A percentile compares a stretch with the other conserved stretches of the same genome.
These are phyloP conservation scores for Chauna torquata DNA, from an alignment of 2,113 vertebrate species.

Conservation along the genomic window DNA sequence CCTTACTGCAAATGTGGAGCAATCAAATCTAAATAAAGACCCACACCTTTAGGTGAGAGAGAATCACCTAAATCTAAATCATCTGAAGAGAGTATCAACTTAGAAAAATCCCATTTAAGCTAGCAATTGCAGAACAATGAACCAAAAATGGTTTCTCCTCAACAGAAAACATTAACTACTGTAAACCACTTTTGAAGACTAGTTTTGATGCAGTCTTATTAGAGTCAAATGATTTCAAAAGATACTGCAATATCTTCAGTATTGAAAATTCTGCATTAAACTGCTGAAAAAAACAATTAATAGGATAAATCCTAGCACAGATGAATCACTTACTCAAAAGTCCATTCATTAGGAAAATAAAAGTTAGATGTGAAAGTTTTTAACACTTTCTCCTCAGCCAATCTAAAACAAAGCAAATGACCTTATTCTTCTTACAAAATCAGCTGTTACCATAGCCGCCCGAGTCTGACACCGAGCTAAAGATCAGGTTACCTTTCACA, in stretches of 20 bases:
- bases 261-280: not conserved
- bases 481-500: not conserved
- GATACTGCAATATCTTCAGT: not conserved
- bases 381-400: not conserved
- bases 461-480: not conserved
- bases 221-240: not conserved
- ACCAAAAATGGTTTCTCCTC: accelerated
- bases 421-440: not conserved
- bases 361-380: not conserved
- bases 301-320: not conserved
- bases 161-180: not conserved
- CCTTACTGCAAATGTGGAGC: not conserved
- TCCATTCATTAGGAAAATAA: not conserved
- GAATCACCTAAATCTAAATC: no score
- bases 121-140: not conserved
- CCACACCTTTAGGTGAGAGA: no score
- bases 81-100: not conserved
- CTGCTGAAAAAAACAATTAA: not conserved
- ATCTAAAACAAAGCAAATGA: not conserved
- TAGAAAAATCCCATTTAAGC: not conserved
- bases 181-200: not conserved
- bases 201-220: not conserved
- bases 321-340: not conserved
- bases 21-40: not conserved
- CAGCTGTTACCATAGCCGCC: not conserved